Evolutionary conservation across 2,797 vertebrate species (phyloP).

Genomic region (Spea hammondii): DNA sequence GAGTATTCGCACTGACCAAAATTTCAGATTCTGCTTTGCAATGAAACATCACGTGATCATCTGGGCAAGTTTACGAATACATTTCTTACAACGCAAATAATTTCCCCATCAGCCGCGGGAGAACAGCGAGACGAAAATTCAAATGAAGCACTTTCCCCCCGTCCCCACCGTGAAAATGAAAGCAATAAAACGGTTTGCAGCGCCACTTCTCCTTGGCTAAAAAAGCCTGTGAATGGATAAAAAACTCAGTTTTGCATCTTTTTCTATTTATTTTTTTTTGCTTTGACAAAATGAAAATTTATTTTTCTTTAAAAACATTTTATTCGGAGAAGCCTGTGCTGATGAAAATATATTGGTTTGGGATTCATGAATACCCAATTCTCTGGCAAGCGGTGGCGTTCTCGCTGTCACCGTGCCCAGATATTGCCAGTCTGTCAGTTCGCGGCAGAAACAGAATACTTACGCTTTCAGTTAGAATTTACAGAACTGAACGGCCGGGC

Average conservation of each 20-base stretch:
- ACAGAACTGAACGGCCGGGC: constrained; percentile 52
- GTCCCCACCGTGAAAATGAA: background rate
- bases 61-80: constrained; percentile 48
- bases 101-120: constrained; percentile 40
- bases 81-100: constrained; percentile 54
- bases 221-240: constrained; percentile 13
- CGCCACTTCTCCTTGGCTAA: background rate
- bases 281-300: constrained; percentile 26
- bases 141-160: constrained; percentile 31
- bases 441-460: constrained; percentile 55
- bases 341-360: constrained; percentile 39
- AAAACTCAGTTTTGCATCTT: constrained; percentile 4
- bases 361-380: constrained; percentile 34
- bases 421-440: constrained; percentile 41
- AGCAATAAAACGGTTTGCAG: background rate
- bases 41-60: constrained; percentile 39
- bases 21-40: background rate
- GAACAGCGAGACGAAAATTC: constrained; percentile 52
- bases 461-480: constrained; percentile 58
- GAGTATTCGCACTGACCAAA: background rate
- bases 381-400: constrained; percentile 23
- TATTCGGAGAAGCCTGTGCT: constrained; percentile 27
- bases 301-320: constrained; percentile 24
- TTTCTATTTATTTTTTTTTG: constrained; percentile 15
- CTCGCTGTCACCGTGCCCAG: constrained; percentile 48